Evolutionary conservation across 35 echinoderm and acorn worm species (phyloP), one percentile per base, ranked within the genome.

Genomic region (Stichopus chloronotus): DNA sequence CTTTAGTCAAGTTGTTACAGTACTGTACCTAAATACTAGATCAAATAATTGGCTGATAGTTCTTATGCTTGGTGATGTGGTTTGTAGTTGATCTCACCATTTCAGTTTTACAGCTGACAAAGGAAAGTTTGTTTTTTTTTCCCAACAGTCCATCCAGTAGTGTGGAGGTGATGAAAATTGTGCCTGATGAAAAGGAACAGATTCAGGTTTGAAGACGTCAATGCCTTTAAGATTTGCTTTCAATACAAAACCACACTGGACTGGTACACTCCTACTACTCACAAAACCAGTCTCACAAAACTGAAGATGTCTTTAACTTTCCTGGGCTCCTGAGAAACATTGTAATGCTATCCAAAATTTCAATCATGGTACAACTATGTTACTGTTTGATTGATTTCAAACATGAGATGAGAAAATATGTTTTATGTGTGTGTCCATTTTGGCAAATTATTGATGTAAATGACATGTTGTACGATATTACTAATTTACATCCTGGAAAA

Each of bases 181-280:
- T 96, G 11, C 95, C 95, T 24, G 95, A 96, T 96, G 95, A 96
- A 53, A 79, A 83, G 10, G 52, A 83, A 23, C 19, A 83, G 59
- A 96, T 96, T 30, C 88, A 96, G 92, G 95, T 94, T 74, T 57
- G 87, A 43, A 43, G 30, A 43, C 3, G 30, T 43, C 30, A 43
- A 43, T 43, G 30, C 3, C 30, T 57, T 80, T 91, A 53, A 12
- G 9, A 30, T 9, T 92, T 24, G 7, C 8, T 57, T 9, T 92
- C 55, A 9, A 43, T 72, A 16, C 30, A 43, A 43, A 43, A 43
- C 30, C 30, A 43, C 30, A 43, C 30, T 43, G 30, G 30, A 43
- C 30, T 3, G 30, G 30, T 43, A 43, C 30, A 43, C 30, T 43
- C 30, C 30, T 43, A 43, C 30, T 43, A 43, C 30, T 43, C 30